Evolutionary conservation across 2,888 invertebrate genomes (phyloP).

Genomic region (Cacoxenus indagator): DNA sequence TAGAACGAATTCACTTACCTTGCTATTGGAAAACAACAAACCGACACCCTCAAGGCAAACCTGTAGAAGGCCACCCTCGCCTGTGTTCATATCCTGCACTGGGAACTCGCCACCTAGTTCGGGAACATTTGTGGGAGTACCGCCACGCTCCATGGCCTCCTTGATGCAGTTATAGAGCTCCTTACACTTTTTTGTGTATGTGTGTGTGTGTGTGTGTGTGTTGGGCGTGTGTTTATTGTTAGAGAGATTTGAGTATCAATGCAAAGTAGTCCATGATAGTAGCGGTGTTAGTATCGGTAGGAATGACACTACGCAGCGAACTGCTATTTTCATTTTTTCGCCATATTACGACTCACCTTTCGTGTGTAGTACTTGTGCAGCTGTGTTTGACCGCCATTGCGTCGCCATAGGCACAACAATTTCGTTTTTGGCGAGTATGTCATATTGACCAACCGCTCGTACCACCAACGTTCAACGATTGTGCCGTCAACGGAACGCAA

Average conservation of each 20-base stretch:
- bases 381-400: conserved; percentile 93
- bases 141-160: conserved; percentile 96
- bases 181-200: conserved; percentile 81
- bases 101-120: conserved; percentile 94
- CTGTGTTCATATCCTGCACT: conserved; percentile 96
- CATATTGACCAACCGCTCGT: conserved; percentile 98
- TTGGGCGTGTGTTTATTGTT: not conserved
- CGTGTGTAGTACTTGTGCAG: conserved; percentile 99
- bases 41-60: conserved; percentile 99
- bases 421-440: conserved; percentile 99
- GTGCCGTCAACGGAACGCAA: conserved; percentile 86
- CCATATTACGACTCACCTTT: conserved; percentile 79
- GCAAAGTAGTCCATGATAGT: too few species aligned
- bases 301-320: not conserved
- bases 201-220: not conserved
- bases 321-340: not conserved
- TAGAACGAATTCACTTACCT: conserved; percentile 78
- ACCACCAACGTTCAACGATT: conserved; percentile 98
- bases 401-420: conserved; percentile 96
- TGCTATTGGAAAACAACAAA: conserved; percentile 98
- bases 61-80: conserved; percentile 96
- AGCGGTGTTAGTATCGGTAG: not conserved
- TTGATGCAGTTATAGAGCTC: conserved; percentile 99
- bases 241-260: too few species aligned
- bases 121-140: conserved; percentile 73